Evolutionary conservation across 1,140 invertebrate species (phyloP).

Genomic region (Druon quercuslanigerum): DNA sequence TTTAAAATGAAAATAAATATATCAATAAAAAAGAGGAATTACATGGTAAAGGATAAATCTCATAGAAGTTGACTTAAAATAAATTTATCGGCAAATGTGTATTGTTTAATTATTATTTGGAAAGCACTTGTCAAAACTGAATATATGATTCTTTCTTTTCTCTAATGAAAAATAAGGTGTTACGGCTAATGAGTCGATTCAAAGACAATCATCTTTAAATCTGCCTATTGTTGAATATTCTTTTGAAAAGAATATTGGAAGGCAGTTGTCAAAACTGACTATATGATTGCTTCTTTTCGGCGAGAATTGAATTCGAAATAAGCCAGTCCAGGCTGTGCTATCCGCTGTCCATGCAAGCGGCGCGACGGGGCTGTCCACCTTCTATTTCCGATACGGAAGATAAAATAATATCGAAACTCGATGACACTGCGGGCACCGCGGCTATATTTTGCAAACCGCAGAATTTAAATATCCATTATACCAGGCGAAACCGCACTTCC

Average conservation of each 20-base stretch:
- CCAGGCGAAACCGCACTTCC: slow-evolving; percentile 51
- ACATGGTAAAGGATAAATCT: too few relatives aligned
- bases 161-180: too few relatives aligned
- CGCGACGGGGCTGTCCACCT: slow-evolving; percentile 36
- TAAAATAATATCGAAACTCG: slow-evolving; percentile 66
- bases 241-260: not conserved
- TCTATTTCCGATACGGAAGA: slow-evolving; percentile 59
- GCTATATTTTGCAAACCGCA: slow-evolving; percentile 61
- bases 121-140: too few relatives aligned
- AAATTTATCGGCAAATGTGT: too few relatives aligned
- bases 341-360: not conserved
- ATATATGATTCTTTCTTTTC: too few relatives aligned
- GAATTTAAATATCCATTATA: slow-evolving; percentile 72
- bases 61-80: too few relatives aligned
- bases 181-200: too few relatives aligned
- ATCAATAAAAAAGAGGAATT: too few relatives aligned
- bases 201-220: too few relatives aligned
- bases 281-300: not conserved
- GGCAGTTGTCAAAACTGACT: not conserved
- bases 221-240: too few relatives aligned
- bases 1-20: too few relatives aligned
- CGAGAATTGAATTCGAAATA: not conserved
- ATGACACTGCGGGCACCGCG: slow-evolving; percentile 53
- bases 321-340: not conserved
- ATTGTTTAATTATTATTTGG: too few relatives aligned